A percentile compares a stretch with the other conserved stretches of the same genome.
phyloP scores from a whole-genome alignment of 2,113 vertebrate species.

The Aythya baeri region DNA sequence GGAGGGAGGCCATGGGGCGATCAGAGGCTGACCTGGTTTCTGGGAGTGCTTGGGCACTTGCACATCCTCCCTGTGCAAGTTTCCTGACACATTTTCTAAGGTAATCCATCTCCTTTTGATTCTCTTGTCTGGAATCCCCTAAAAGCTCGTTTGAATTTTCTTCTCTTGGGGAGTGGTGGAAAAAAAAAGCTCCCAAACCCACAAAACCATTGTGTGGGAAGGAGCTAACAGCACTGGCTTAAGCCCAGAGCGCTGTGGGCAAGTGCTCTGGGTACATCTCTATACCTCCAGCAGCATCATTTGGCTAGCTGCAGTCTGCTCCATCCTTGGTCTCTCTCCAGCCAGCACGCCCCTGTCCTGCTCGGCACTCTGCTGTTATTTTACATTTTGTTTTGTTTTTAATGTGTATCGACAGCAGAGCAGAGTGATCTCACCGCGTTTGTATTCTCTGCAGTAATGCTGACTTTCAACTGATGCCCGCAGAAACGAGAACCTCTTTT shows the following conservation, averaged over 20 bases:
- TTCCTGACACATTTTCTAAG: not conserved
- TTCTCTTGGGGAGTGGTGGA: not conserved
- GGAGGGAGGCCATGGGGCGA: not conserved
- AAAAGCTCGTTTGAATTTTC: not conserved
- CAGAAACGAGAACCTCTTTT: conserved; percentile 17
- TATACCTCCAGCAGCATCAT: rapidly evolving
- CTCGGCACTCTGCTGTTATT: not conserved
- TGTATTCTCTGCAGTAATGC: not conserved
- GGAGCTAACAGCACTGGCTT: not conserved
- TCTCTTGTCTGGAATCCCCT: not conserved
- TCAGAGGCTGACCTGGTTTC: not conserved
- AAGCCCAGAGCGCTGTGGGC: not conserved
- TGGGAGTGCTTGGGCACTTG: not conserved
- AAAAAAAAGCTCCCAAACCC: not conserved
- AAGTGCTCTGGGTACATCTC: not conserved
- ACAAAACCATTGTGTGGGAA: not conserved
- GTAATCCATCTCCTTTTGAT: not conserved
- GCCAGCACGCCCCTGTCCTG: not conserved
- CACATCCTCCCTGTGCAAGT: not conserved
- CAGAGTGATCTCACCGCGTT: conserved; percentile 26
- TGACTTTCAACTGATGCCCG: conserved; percentile 16
- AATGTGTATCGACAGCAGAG: not conserved
- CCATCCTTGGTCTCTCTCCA: not conserved
- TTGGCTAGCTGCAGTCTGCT: conserved; percentile 2
- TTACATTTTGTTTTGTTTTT: not conserved